Evolutionary conservation across 1,140 invertebrate species (phyloP), one percentile per base, ranked within the genome.

Genomic region (Sipha flava): DNA sequence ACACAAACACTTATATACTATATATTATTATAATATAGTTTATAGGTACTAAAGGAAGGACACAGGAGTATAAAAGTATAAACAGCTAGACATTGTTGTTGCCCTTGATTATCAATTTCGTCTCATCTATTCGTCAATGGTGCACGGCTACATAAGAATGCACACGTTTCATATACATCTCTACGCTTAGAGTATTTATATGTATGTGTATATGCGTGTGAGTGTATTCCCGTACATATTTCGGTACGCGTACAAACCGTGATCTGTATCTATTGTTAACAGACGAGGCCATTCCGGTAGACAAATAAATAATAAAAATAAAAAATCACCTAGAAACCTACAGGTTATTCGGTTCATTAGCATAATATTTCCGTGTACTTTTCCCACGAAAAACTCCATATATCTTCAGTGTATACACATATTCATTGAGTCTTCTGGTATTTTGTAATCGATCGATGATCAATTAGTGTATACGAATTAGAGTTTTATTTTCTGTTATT

Each of bases 351-450:
- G 66, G 66, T 47, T 47, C 66, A 70, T 70, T 70, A 70, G 66
- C 66, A 70, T 70, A 70, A 45, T 70, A 70, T 47, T 70, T 70
- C 16, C 40, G 66, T 70, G 40, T 70, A 70, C 66, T 70, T 70
- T 70, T 70, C 66, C 66, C 66, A 70, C 66, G 66, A 70, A 70
- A 68, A 70, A 47, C 40, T 70, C 66, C 23, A 70, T 70, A 70
- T 47, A 70, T 70, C 66, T 70, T 7, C 66, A 9, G 40, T 29
- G 40, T 26, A 29, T 29, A 31, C 18, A 64, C 37, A 64, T 16
- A 47, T 45, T 45, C 43, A 31, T 70, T 47, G 23, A 6, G 47
- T 70, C 66, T n/a, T 37, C 31, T 29, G 26, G 66, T 70, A 16
- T 70, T 70, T 47, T 16, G 7, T 29, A 47, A 68, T 45, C 43